Conservation (phyloP, 2,797 vertebrate species). For the Merluccius polli region DNA sequence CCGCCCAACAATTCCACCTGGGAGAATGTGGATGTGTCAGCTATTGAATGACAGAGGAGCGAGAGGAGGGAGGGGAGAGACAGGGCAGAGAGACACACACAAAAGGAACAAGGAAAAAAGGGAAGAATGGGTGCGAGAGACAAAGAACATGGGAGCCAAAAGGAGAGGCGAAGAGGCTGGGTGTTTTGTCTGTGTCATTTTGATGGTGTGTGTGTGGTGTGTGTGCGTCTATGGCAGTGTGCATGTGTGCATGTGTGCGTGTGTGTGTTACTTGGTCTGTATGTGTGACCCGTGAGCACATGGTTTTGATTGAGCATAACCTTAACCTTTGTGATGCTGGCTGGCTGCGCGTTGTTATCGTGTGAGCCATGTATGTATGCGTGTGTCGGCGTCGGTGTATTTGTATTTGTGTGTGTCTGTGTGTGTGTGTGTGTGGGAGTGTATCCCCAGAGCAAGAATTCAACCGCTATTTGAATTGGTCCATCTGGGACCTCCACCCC, state of each 20-base stretch:
- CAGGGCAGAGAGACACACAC: neutral
- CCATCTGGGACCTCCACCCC: constrained; percentile 63
- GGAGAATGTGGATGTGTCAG: constrained; percentile 58
- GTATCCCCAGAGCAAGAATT: constrained; percentile 34
- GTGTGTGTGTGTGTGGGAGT: constrained; percentile 12
- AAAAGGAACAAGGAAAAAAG: neutral
- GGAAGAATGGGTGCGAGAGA: constrained; percentile 7
- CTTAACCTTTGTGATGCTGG: constrained; percentile 52
- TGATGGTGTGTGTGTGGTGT: neutral
- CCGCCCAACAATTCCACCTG: constrained; percentile 52
- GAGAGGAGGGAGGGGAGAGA: constrained; percentile 7
- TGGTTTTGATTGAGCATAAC: constrained; percentile 59
- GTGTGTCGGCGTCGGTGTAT: constrained; percentile 22
- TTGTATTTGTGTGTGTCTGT: constrained; percentile 8
- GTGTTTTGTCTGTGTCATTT: neutral
- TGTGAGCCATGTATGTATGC: constrained; percentile 14
- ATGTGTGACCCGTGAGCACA: constrained; percentile 29
- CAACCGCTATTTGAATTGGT: constrained; percentile 67
- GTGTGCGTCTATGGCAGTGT: too few species aligned
- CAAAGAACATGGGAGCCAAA: neutral
- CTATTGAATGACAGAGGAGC: constrained; percentile 50
- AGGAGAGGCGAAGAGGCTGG: neutral
- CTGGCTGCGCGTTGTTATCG: neutral
- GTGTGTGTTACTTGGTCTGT: neutral
- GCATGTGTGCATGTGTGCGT: neutral